Base-by-base conservation (phyloP, 1,140 invertebrate genomes). In the Halotydeus destructor region DNA sequence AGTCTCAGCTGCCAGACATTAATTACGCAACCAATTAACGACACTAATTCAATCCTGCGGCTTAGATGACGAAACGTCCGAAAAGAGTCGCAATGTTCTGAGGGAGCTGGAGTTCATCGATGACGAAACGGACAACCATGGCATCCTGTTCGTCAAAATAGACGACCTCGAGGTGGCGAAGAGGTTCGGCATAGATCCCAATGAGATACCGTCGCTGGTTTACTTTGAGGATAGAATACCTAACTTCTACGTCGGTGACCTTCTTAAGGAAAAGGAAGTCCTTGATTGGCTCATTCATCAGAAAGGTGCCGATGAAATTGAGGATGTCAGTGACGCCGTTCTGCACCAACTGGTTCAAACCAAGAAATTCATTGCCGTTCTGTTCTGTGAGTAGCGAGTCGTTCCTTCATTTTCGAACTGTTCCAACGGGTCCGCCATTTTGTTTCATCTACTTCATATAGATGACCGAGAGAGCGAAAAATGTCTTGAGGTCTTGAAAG, bases 91-190 rank as follows among this genome's bases (percentile, higher is more conserved):
- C 55, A 72, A 73, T 57, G 78, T 84, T 32, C 63, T 91, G 31
- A 76, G 74, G 53, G 83, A 89, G 65, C 60, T 91, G 47, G 85
- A 91, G 65, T 88, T 86, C 56, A 89, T 89, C 56, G 84, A 89
- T 55, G 84, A 89, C 60, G 83, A 89, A 63, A 85, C 80, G 60
- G 83, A 89, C 60, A 64, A 74, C 46, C 61, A 84, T 45, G 79
- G 78, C 30, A 54, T 55, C 22, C 47, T 50, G 12, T 51, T 55
- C 11, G 51, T 55, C 16, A 54, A 56, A 43, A 55, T 52, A 34
- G 50, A 54, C 12, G 83, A 88, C 57, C 71, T 74, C 25, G 69
- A 75, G 18, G 72, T 85, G 36, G 80, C 82, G 0, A 78, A 83
- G 58, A 69, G 75, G 41, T 88, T 79, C 56, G 83, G 83, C 1